Percentiles rank a stretch among this genome's conserved stretches.
phyloP scores from a whole-genome alignment of 2,113 vertebrate species.

The Limanda limanda region DNA sequence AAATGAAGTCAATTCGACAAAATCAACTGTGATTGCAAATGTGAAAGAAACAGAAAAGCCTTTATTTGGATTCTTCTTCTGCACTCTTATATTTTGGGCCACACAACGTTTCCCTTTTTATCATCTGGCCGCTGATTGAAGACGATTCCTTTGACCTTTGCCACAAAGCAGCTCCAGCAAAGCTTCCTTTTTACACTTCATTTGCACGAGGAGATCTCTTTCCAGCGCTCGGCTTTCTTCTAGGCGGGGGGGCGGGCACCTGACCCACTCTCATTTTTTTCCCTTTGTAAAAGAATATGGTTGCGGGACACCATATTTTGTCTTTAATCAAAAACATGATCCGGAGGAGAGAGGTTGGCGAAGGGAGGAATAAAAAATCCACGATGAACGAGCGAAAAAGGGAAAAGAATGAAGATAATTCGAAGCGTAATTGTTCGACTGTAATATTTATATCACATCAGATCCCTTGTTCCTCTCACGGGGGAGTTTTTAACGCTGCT shows the following conservation, averaged over 20 bases:
- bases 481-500: constrained; percentile 52
- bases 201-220: constrained; percentile 70
- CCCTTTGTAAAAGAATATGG: constrained; percentile 65
- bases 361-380: constrained; percentile 41
- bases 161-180: constrained; percentile 40
- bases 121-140: constrained; percentile 55
- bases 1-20: constrained; percentile 25
- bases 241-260: constrained; percentile 5
- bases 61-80: constrained; percentile 39
- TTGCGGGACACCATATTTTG: constrained; percentile 66
- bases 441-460: constrained; percentile 58
- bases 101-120: constrained; percentile 20
- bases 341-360: constrained; percentile 6
- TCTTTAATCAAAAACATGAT: constrained; percentile 59
- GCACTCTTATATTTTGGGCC: constrained; percentile 10
- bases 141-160: constrained; percentile 73
- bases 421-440: constrained; percentile 27
- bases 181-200: constrained; percentile 54
- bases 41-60: constrained; percentile 12
- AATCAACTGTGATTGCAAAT: constrained; percentile 24
- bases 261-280: constrained; percentile 76
- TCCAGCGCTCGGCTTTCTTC: constrained; percentile 37
- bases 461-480: constrained; percentile 49
- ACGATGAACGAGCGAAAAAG: constrained; percentile 15
- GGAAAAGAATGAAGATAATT: constrained; percentile 46